Conservation (phyloP, 2,113 vertebrate genomes). For the Alaudala cheleensis region DNA sequence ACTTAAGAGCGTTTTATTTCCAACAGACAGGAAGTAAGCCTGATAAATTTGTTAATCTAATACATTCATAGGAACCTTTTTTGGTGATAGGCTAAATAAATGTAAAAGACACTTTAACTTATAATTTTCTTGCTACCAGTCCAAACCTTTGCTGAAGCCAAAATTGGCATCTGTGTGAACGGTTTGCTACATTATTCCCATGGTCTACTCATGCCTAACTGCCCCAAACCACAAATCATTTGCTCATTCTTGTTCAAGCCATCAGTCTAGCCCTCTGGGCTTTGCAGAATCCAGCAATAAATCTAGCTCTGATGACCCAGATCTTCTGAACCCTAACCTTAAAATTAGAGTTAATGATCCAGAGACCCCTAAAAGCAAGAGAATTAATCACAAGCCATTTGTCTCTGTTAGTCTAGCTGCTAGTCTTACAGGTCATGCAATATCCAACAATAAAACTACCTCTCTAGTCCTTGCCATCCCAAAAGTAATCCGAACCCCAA, state of each 20-base stretch:
- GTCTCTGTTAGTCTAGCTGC: background rate
- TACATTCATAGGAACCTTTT: background rate
- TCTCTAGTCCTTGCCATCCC: background rate
- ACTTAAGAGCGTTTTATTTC: background rate
- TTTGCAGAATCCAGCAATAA: constrained; percentile 66
- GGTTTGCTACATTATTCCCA: constrained; percentile 32
- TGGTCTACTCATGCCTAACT: constrained; percentile 51
- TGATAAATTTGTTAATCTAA: background rate
- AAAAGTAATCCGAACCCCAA: background rate
- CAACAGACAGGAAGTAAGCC: background rate
- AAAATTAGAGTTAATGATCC: constrained; percentile 58
- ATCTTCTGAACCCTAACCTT: constrained; percentile 58
- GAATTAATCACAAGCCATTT: constrained; percentile 49
- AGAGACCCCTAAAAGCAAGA: constrained; percentile 27
- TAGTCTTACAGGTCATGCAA: background rate
- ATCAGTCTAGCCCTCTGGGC: constrained; percentile 52
- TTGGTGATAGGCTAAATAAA: background rate
- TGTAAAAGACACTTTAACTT: background rate
- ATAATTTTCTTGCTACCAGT: background rate
- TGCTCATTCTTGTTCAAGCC: constrained; percentile 49
- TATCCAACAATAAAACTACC: background rate
- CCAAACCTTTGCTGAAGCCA: background rate
- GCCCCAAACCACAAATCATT: constrained; percentile 54
- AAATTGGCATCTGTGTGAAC: constrained; percentile 52
- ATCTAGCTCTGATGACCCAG: constrained; percentile 48